Conservation (phyloP, 1,140 invertebrate genomes). For the Apocrypta bakeri region DNA sequence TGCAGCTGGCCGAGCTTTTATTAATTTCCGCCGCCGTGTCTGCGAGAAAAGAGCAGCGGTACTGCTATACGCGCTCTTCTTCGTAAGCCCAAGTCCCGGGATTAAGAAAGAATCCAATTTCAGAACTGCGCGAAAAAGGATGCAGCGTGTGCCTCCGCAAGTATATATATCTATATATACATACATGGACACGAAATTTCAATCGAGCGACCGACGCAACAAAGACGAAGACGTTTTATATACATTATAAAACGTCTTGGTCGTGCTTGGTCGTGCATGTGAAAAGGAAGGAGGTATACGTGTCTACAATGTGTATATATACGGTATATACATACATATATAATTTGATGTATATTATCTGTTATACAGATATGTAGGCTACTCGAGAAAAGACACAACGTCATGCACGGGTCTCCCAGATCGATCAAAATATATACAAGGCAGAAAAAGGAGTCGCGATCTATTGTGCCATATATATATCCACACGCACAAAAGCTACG, state of each 20-base stretch:
- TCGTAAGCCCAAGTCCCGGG: constrained; percentile 18
- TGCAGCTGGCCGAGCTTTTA: constrained; percentile 4
- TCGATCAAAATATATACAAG: constrained; percentile 41
- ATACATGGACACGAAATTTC: neutral
- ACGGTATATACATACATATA: too few relatives aligned
- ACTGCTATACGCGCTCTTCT: neutral
- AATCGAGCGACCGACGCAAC: neutral
- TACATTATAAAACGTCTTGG: too few relatives aligned
- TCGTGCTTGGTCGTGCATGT: too few relatives aligned
- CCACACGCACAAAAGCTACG: neutral
- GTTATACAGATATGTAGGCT: too few relatives aligned
- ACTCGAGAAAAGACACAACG: neutral
- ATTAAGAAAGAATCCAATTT: constrained; percentile 46
- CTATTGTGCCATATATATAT: neutral
- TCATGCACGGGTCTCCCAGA: neutral
- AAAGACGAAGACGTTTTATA: neutral
- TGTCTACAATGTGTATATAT: too few relatives aligned
- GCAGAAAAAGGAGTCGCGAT: neutral
- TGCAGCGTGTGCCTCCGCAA: too few relatives aligned
- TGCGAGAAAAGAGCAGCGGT: neutral
- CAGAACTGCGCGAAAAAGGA: constrained; percentile 31
- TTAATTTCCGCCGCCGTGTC: neutral
- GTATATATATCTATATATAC: neutral
- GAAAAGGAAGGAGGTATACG: too few relatives aligned
- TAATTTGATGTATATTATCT: too few relatives aligned